Percentiles rank a stretch among this genome's conserved stretches.
Evolutionary conservation across 92 coral and sea anemone genomes (phyloP).

Genomic region (Phymanthus crucifer): DNA sequence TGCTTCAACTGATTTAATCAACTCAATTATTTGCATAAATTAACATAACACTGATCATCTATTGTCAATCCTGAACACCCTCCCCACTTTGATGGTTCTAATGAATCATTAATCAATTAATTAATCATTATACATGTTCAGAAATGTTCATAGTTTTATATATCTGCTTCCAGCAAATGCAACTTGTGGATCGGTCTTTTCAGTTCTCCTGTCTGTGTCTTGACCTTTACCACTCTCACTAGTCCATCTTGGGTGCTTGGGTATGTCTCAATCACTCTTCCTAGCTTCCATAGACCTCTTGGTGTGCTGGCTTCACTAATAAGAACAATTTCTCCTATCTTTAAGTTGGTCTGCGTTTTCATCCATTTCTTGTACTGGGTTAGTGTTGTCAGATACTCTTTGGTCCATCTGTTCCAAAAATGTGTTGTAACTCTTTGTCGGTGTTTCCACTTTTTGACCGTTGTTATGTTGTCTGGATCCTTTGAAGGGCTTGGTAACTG

Average conservation of each 20-base stretch:
- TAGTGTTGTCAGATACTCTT: neutral
- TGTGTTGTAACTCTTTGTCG: conserved; percentile 3
- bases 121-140: neutral
- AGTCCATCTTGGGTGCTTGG: conserved; percentile 18
- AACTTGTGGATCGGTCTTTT: conserved; percentile 14
- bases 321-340: conserved; percentile 1
- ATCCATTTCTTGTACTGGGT: conserved; percentile 9
- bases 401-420: conserved; percentile 18
- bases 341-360: conserved; percentile 1
- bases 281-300: conserved; percentile 21
- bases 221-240: conserved; percentile 11
- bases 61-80: neutral
- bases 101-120: neutral
- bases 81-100: conserved; percentile 5
- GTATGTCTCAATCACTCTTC: conserved; percentile 25
- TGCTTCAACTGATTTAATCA: too few relatives aligned
- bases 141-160: neutral
- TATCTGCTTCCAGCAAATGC: conserved; percentile 7
- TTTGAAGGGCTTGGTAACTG: conserved; percentile 6
- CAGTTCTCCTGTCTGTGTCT: conserved; percentile 11
- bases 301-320: neutral
- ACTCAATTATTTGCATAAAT: too few relatives aligned
- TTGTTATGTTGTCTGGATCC: conserved; percentile 6
- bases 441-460: conserved; percentile 10
- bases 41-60: neutral